Evolutionary conservation across 1,140 invertebrate genomes (phyloP).

Genomic region (Marisa cornuarietis): DNA sequence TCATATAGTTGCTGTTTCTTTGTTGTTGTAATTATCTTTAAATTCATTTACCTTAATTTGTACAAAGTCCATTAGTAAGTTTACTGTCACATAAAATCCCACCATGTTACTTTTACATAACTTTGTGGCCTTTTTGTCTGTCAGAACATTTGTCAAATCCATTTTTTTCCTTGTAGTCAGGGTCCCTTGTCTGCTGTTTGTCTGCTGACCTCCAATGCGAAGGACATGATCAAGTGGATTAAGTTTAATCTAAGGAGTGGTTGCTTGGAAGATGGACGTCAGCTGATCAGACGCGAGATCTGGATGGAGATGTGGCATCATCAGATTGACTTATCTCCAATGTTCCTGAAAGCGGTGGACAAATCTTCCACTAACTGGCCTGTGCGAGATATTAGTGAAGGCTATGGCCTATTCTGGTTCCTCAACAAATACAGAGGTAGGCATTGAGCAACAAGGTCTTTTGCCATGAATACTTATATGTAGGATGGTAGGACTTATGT

Average conservation of each 20-base stretch:
- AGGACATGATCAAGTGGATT: slow-evolving; percentile 2
- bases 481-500: no score
- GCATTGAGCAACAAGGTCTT: not conserved
- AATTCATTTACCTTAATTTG: no score
- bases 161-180: not conserved
- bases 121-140: no score
- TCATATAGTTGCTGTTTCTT: no score
- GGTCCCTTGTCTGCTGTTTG: slow-evolving; percentile 4
- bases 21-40: no score
- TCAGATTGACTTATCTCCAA: slow-evolving; percentile 3
- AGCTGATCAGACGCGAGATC: slow-evolving; percentile 1
- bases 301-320: slow-evolving; percentile 8
- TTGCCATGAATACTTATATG: no score
- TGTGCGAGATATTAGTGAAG: slow-evolving; percentile 6
- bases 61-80: no score
- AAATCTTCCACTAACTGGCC: slow-evolving; percentile 14
- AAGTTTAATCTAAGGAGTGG: slow-evolving; percentile 9
- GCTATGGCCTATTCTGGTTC: slow-evolving; percentile 12
- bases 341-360: slow-evolving; percentile 9
- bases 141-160: not conserved
- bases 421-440: slow-evolving; percentile 20
- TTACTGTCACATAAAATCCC: no score
- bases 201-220: not conserved
- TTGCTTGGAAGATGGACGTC: not conserved
- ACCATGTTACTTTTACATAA: no score